phyloP scores from a whole-genome alignment of 2,797 vertebrate genomes.

The Cyprinella venusta region DNA sequence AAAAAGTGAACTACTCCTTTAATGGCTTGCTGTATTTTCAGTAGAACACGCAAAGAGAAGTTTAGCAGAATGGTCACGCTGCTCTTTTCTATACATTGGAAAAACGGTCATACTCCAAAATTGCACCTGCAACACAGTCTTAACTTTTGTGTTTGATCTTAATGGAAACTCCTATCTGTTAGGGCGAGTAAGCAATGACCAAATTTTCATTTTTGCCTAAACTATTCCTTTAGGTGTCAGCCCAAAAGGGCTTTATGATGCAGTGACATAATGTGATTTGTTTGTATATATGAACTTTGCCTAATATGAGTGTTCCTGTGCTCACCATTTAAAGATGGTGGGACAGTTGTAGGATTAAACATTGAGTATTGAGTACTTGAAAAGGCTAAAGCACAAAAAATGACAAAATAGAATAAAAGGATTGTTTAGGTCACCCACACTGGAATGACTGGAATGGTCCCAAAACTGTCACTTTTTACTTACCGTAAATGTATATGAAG shows the following conservation, averaged over 20 bases:
- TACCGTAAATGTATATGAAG: not conserved
- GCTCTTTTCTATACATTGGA: not conserved
- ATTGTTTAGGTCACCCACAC: not conserved
- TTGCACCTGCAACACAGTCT: not conserved
- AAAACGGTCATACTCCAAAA: not conserved
- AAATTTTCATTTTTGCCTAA: not conserved
- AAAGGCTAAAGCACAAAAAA: slow-evolving; percentile 62
- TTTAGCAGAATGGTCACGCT: not conserved
- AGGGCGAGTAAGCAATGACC: not conserved
- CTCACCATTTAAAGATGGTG: slow-evolving; percentile 3
- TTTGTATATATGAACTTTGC: not conserved
- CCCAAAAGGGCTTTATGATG: slow-evolving; percentile 25
- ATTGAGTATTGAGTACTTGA: slow-evolving; percentile 69
- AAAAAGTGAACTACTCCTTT: not conserved
- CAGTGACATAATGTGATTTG: slow-evolving; percentile 1
- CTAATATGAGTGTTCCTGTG: not conserved
- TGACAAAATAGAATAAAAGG: slow-evolving; percentile 7
- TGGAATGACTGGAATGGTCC: not conserved
- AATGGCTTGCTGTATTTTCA: not conserved
- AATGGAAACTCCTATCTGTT: not conserved
- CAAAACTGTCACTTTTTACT: not conserved
- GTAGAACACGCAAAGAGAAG: not conserved
- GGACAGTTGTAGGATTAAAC: slow-evolving; percentile 7
- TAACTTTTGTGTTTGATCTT: not conserved
- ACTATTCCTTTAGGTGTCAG: not conserved